Base-by-base conservation (phyloP, 2,797 vertebrate species). In the Sciaenops ocellatus region DNA sequence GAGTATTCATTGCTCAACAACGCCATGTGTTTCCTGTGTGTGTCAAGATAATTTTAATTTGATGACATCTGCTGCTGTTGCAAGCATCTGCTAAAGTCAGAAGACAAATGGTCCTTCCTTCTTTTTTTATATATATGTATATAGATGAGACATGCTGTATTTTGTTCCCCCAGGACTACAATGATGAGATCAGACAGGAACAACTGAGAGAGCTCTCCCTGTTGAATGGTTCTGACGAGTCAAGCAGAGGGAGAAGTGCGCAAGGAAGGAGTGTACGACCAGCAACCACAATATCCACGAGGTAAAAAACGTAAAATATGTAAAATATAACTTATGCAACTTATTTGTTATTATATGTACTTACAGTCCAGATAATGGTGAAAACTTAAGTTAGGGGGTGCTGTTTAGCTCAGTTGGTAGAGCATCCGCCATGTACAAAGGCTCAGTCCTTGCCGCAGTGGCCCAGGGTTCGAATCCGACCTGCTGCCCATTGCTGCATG, bases 101-200 rank as follows among this genome's bases (percentile, higher is more conserved):
- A 80, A 87, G 80, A 90, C 86, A 88, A 90, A 92, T 89, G 78
- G 78, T 71, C 57, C 75, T 76, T 82, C 73, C 74, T 83, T 80
- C 83, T 60, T 38, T 69, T 10, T 59, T 83, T 56, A 28, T 57
- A 67, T 52, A 67, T 38, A 67, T 9, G 56, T 83, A 38, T 56
- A 28, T 57, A 69, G 46, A 69, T 71, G 72, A 87, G 24, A 80
- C 77, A 22, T 82, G 56, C 62, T 89, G 59, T 70, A 55, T 89
- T 89, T 76, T 79, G 73, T 79, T 89, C 86, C 78, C 76, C 4
- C 85, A 96, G 98, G 98, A 99, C 92, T 99, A 99, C 89, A 99
- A 99, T 76, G 98, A 99, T 91, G 97, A 99, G 94, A 99, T 99
- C 90, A 97, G 98, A 80, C 98, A 99, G 93, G 98, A 99, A 89